phyloP scores from a whole-genome alignment of 2,113 vertebrate genomes.

The Papio anubis region DNA sequence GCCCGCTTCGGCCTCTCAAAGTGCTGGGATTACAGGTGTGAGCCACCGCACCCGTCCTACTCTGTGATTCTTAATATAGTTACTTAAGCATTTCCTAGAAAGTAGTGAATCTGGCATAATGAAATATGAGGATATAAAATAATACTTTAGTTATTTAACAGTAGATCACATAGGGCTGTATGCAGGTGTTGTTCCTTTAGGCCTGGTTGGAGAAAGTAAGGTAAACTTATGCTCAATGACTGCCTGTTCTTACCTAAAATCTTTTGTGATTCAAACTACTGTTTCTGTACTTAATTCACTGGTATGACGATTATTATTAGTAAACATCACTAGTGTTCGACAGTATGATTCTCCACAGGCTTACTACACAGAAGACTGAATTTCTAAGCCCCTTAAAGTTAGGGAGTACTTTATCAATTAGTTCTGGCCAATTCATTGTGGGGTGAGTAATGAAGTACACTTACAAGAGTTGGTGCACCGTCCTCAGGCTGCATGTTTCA shows the following conservation, averaged over 20 bases:
- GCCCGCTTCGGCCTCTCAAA: too few species aligned
- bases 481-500: background rate
- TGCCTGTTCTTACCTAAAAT: background rate
- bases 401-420: background rate
- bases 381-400: background rate
- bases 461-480: background rate
- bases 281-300: slow-evolving; percentile 12
- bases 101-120: background rate
- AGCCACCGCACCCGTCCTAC: background rate
- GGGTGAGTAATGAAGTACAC: background rate
- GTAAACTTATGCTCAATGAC: background rate
- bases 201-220: background rate
- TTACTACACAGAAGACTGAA: background rate
- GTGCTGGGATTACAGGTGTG: too few species aligned
- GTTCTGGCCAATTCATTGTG: background rate
- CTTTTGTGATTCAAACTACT: background rate
- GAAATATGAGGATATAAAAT: background rate
- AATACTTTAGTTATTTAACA: background rate
- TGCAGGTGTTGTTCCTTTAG: background rate
- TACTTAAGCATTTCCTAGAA: background rate
- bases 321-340: background rate
- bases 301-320: background rate
- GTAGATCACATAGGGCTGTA: background rate
- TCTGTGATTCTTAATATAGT: slow-evolving; percentile 14
- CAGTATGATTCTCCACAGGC: background rate